phyloP scores from a whole-genome alignment of 2,888 invertebrate species.

The Dryobota labecula region DNA sequence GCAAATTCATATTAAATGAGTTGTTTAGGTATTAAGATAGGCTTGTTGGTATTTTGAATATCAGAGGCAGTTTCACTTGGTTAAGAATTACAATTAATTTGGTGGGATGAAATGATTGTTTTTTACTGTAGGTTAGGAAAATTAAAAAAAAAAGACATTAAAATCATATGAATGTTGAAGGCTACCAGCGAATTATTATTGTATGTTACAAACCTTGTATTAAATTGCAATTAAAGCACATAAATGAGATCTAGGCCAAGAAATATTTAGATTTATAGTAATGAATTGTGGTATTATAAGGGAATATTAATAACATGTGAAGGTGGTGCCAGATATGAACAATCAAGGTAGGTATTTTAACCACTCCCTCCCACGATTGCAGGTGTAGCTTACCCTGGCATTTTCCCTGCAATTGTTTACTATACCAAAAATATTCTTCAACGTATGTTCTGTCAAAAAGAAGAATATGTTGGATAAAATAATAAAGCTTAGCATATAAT shows the following conservation, averaged over 20 bases:
- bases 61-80: constrained; percentile 8
- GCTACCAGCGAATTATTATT: constrained; percentile 19
- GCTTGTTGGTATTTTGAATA: background rate
- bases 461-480: constrained; percentile 71
- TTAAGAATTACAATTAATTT: constrained; percentile 15
- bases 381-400: constrained; percentile 89
- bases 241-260: background rate
- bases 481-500: constrained; percentile 43
- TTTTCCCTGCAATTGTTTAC: constrained; percentile 77
- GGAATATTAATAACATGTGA: constrained; percentile 56
- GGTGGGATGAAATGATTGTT: background rate
- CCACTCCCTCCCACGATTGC: constrained; percentile 87
- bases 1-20: constrained; percentile 17
- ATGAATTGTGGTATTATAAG: constrained; percentile 5
- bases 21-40: constrained; percentile 3
- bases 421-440: constrained; percentile 67
- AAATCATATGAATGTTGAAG: constrained; percentile 12
- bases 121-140: background rate
- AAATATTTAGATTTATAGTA: background rate
- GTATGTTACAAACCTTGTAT: background rate
- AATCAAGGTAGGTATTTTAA: constrained; percentile 69
- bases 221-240: constrained; percentile 15
- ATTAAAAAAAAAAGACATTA: background rate
- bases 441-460: constrained; percentile 78
- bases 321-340: constrained; percentile 75